Conservation (phyloP, 2,797 vertebrate species). For the Pagetopsis macropterus region DNA sequence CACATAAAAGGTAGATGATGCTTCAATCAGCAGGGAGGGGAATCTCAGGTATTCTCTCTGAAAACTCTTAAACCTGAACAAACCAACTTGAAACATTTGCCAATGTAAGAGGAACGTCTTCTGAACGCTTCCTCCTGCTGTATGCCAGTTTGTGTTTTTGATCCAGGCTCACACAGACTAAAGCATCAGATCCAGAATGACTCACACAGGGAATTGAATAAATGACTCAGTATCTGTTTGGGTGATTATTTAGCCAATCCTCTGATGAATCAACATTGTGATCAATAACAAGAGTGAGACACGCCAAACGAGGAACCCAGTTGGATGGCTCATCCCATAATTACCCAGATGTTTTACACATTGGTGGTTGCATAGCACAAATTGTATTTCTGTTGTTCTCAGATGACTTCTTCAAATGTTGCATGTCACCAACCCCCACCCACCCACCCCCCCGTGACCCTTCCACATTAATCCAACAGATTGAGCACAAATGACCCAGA, state of each 20-base stretch:
- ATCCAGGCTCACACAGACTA: constrained; percentile 1
- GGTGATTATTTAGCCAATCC: constrained; percentile 5
- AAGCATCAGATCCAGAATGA: not conserved
- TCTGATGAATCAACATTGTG: not conserved
- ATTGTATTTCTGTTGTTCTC: not conserved
- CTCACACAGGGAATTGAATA: not conserved
- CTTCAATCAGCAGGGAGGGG: not conserved
- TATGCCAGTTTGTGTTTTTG: not conserved
- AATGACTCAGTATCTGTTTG: not conserved
- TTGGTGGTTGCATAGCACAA: not conserved
- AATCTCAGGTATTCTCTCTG: not conserved
- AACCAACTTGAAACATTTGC: not conserved
- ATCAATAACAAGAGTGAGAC: not conserved
- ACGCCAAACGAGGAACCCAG: too few relatives aligned
- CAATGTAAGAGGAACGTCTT: not conserved
- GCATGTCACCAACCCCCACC: not conserved
- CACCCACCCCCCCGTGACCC: constrained; percentile 17
- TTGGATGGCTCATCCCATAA: not conserved
- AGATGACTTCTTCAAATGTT: constrained; percentile 8
- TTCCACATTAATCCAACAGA: constrained; percentile 59
- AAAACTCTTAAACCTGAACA: not conserved
- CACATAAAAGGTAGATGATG: not conserved
- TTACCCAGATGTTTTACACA: not conserved
- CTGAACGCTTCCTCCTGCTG: not conserved
- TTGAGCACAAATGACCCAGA: constrained; percentile 60